These are phyloP conservation scores for Cordylochernes scorpioides DNA, from an alignment of 2,888 invertebrate species.

Conservation along the genomic window DNA sequence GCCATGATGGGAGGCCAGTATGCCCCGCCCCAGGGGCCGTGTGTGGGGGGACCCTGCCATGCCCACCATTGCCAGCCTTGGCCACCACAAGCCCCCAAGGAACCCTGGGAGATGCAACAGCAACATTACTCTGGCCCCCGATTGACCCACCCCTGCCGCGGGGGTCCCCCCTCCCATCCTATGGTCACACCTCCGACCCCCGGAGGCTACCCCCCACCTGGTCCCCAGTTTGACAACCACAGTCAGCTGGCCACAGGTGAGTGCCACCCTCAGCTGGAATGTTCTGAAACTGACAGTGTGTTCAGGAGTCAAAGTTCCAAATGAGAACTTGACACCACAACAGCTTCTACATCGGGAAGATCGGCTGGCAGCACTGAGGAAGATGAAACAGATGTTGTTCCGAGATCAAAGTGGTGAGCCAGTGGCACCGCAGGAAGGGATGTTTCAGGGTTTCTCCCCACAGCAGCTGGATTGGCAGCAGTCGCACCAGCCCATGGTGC, in stretches of 20 bases:
- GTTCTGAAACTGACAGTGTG: too few species aligned
- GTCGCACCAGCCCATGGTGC: too few species aligned
- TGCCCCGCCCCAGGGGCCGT: conserved; percentile 4
- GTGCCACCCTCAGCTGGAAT: too few species aligned
- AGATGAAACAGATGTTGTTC: conserved; percentile 76
- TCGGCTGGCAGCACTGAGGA: conserved; percentile 60
- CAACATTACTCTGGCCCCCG: too few species aligned
- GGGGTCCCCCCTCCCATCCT: too few species aligned
- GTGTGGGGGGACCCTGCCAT: conserved; percentile 20
- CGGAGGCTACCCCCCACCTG: too few species aligned
- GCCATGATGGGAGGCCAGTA: conserved; percentile 5
- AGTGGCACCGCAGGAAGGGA: conserved; percentile 5
- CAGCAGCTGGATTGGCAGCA: conserved; percentile 19
- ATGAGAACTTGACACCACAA: conserved; percentile 83
- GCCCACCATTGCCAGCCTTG: conserved; percentile 16
- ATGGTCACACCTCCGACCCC: too few species aligned
- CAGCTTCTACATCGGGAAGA: conserved; percentile 80
- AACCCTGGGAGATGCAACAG: too few species aligned
- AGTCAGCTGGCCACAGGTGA: too few species aligned
- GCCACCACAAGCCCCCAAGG: not conserved
- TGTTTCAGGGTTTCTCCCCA: conserved; percentile 2
- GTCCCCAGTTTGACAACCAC: too few species aligned
- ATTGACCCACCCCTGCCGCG: too few species aligned
- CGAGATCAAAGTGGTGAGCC: conserved; percentile 34
- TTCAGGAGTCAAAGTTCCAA: conserved; percentile 59